Evolutionary conservation across 2,888 invertebrate genomes (phyloP).

Genomic region (Drosophila seclusa): DNA sequence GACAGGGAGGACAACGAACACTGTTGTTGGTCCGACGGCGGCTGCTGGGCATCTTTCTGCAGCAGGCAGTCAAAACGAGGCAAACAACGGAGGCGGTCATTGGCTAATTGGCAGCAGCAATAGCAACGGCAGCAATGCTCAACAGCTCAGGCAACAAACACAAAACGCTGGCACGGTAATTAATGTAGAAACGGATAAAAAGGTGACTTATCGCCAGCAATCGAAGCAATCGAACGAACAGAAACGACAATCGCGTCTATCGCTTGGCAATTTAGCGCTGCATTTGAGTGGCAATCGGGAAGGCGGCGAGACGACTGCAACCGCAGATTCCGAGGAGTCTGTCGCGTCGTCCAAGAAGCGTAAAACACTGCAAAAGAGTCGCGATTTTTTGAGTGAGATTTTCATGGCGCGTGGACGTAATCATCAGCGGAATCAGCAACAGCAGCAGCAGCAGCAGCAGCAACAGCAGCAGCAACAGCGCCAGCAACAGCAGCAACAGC

Average conservation of each 20-base stretch:
- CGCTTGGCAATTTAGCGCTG: constrained; percentile 62
- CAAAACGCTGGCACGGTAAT: constrained; percentile 53
- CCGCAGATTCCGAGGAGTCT: constrained; percentile 14
- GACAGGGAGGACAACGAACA: constrained; percentile 54
- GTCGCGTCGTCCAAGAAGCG: constrained; percentile 53
- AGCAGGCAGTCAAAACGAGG: constrained; percentile 79
- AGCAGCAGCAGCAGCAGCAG: constrained; percentile 74
- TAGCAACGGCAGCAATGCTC: constrained; percentile 46
- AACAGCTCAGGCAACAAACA: constrained; percentile 18
- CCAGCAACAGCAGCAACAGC: constrained; percentile 24
- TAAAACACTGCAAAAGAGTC: constrained; percentile 80
- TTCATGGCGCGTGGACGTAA: constrained; percentile 85
- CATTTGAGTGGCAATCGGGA: constrained; percentile 32
- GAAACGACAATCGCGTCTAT: constrained; percentile 76
- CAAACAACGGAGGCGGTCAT: constrained; percentile 54
- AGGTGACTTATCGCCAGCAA: constrained; percentile 58
- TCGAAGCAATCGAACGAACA: constrained; percentile 57
- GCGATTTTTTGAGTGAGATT: constrained; percentile 82
- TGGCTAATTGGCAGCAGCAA: constrained; percentile 62
- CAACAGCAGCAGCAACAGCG: constrained; percentile 71
- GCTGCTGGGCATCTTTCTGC: constrained; percentile 44
- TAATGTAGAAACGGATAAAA: constrained; percentile 45
- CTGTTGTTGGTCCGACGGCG: constrained; percentile 36
- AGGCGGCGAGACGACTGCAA: constrained; percentile 11
- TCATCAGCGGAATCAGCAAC: constrained; percentile 81